A percentile compares a stretch with the other conserved stretches of the same genome.
phyloP scores from a whole-genome alignment of 2,113 vertebrate genomes.

The Pungitius pungitius region DNA sequence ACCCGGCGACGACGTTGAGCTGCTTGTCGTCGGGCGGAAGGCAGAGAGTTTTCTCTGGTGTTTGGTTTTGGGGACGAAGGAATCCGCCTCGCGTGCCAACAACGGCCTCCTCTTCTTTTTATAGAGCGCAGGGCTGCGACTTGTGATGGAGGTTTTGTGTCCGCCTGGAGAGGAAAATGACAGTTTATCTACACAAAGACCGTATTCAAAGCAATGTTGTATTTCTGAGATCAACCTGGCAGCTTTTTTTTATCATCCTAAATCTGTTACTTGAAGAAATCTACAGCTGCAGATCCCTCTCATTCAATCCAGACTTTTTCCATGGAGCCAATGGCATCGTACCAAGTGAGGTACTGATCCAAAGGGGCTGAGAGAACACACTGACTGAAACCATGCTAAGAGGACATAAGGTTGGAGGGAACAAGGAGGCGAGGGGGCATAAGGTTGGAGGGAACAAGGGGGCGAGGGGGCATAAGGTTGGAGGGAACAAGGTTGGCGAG shows the following conservation, averaged over 20 bases:
- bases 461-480: neutral
- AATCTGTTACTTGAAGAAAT: neutral
- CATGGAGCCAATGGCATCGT: too few relatives aligned
- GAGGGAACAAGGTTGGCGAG: neutral
- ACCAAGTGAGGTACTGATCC: too few relatives aligned
- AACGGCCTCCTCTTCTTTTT: neutral
- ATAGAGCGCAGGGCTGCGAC: conserved; percentile 3
- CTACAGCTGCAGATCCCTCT: neutral
- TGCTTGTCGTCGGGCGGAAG: conserved; percentile 28
- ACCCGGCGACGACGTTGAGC: conserved; percentile 58
- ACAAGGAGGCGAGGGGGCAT: neutral
- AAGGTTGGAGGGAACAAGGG: neutral
- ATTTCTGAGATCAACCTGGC: neutral
- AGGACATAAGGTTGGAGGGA: neutral
- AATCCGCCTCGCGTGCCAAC: conserved; percentile 18
- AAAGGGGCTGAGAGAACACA: neutral
- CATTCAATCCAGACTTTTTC: neutral
- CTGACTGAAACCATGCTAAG: neutral
- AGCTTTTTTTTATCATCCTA: neutral
- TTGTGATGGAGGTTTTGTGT: neutral
- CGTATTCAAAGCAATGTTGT: neutral
- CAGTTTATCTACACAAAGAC: neutral
- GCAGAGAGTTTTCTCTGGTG: conserved; percentile 24
- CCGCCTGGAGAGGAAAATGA: conserved; percentile 12
- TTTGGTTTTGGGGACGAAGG: conserved; percentile 37